phyloP scores from a whole-genome alignment of 2,888 invertebrate species.

The Ochropleura plecta region DNA sequence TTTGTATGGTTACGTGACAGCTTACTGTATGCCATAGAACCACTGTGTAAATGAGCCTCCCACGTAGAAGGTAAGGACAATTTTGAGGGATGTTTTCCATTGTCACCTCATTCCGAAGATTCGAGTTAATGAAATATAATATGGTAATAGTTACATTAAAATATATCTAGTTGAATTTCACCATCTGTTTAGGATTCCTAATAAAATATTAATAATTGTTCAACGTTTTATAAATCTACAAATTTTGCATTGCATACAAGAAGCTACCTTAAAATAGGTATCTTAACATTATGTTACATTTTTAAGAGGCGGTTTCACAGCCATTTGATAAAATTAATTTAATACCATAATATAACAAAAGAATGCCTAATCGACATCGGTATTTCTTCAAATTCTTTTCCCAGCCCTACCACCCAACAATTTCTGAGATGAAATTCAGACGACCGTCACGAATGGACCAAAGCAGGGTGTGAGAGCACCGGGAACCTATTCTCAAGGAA shows the following conservation, averaged over 20 bases:
- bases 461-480: conserved; percentile 69
- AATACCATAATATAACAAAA: background rate
- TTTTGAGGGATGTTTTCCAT: conserved; percentile 2
- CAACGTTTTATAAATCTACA: too few relatives aligned
- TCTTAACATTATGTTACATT: too few relatives aligned
- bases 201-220: too few relatives aligned
- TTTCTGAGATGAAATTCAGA: conserved; percentile 80
- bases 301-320: too few relatives aligned
- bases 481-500: conserved; percentile 70
- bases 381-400: conserved; percentile 50
- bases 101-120: background rate
- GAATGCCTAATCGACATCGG: conserved; percentile 31
- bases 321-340: background rate
- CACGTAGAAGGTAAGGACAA: conserved; percentile 23
- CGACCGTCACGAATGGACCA: conserved; percentile 82
- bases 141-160: too few relatives aligned
- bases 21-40: conserved; percentile 20
- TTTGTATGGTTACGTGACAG: conserved; percentile 24
- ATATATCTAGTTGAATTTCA: background rate
- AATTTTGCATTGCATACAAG: too few relatives aligned
- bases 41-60: conserved; percentile 15
- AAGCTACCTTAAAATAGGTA: too few relatives aligned
- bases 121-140: background rate
- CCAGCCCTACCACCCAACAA: conserved; percentile 71
- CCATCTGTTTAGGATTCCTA: too few relatives aligned